These are phyloP conservation scores for Nomada fucata DNA, from an alignment of 2,888 invertebrate species.

Conservation along the genomic window DNA sequence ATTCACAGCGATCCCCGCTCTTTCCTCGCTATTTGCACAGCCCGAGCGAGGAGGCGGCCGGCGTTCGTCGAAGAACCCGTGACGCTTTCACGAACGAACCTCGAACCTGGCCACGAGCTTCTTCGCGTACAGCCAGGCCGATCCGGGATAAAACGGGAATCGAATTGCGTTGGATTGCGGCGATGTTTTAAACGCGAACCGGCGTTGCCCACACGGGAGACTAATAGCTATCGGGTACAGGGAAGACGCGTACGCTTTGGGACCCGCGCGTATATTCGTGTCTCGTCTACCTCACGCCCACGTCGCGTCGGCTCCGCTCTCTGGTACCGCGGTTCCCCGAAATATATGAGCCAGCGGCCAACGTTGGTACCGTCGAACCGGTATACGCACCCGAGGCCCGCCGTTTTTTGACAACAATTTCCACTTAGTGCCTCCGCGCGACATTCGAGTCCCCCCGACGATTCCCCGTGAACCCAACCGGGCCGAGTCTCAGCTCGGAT, in stretches of 20 bases:
- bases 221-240: conserved; percentile 49
- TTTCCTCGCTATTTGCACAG: conserved; percentile 50
- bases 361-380: conserved; percentile 72
- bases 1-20: conserved; percentile 20
- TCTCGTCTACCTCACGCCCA: conserved; percentile 73
- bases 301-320: conserved; percentile 67
- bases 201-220: conserved; percentile 36
- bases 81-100: conserved; percentile 67
- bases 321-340: conserved; percentile 65
- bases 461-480: conserved; percentile 34
- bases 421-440: conserved; percentile 82
- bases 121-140: not conserved
- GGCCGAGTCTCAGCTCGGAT: conserved; percentile 49
- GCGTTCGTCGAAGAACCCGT: conserved; percentile 66
- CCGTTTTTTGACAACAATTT: conserved; percentile 84
- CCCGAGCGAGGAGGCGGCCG: conserved; percentile 41
- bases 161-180: not conserved
- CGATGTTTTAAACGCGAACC: conserved; percentile 19
- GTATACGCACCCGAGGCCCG: conserved; percentile 75
- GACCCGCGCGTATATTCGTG: conserved; percentile 33
- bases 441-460: conserved; percentile 71
- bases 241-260: conserved; percentile 37
- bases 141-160: not conserved
- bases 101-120: not conserved
- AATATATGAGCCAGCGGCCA: conserved; percentile 80